Percentiles rank a stretch among this genome's conserved stretches.
Conservation (phyloP, 2,113 vertebrate species). For the Cervus canadensis region DNA sequence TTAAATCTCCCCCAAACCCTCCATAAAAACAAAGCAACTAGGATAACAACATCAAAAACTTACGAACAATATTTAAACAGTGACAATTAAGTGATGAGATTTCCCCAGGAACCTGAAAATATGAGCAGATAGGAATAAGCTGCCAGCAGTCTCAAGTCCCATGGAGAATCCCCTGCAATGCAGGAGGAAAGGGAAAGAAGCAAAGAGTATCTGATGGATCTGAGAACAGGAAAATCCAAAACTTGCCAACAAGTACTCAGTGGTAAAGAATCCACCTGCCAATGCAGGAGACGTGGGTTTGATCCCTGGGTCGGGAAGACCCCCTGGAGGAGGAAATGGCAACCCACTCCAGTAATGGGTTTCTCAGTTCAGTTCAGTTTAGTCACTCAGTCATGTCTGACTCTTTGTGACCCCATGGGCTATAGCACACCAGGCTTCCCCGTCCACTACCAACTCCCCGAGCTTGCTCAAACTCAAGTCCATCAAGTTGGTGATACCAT, state of each 20-base stretch:
- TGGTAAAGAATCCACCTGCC: not conserved
- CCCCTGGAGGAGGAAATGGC: not conserved
- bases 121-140: not conserved
- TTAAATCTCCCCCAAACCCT: not conserved
- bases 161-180: not conserved
- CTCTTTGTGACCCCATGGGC: not conserved
- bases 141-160: not conserved
- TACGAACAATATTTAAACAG: not conserved
- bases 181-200: not conserved
- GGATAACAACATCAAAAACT: conserved; percentile 3
- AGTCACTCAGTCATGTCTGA: not conserved
- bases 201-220: not conserved
- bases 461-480: not conserved
- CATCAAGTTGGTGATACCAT: not conserved
- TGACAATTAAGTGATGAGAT: not conserved
- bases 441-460: not conserved
- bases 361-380: not conserved
- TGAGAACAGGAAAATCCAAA: not conserved
- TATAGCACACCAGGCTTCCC: not conserved
- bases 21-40: not conserved
- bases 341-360: not conserved
- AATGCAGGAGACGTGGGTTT: not conserved
- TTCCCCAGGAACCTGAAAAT: not conserved
- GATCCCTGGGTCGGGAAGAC: not conserved
- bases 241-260: not conserved